These are phyloP conservation scores for Radopholus similis DNA, from an alignment of 1,140 invertebrate genomes.

Conservation along the genomic window DNA sequence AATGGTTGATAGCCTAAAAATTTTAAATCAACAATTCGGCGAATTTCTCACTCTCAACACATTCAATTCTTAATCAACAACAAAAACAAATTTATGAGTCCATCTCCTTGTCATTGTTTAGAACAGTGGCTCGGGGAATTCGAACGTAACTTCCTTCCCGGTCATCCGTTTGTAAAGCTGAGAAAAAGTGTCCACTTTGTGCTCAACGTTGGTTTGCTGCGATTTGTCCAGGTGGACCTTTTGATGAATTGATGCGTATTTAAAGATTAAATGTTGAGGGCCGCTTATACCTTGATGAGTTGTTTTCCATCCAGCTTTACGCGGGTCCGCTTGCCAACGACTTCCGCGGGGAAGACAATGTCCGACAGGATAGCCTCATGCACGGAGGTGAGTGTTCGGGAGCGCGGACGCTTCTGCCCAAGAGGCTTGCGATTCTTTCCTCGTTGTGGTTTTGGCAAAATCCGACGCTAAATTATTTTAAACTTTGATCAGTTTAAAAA, in stretches of 20 bases:
- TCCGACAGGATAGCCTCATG: conserved; percentile 95
- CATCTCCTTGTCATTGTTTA: conserved; percentile 54
- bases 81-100: conserved; percentile 1
- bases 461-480: conserved; percentile 74
- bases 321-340: conserved; percentile 94
- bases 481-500: not conserved
- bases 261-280: conserved; percentile 2
- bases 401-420: conserved; percentile 94
- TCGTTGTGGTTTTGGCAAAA: conserved; percentile 91
- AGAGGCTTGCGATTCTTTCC: conserved; percentile 81
- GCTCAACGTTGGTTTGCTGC: conserved; percentile 97
- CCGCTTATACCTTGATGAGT: conserved; percentile 75
- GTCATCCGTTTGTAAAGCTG: conserved; percentile 98
- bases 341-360: conserved; percentile 96
- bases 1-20: not conserved
- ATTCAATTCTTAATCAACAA: conserved; percentile 3
- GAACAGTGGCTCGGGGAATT: conserved; percentile 87
- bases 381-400: conserved; percentile 89
- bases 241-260: not conserved
- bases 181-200: conserved; percentile 96
- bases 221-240: conserved; percentile 91
- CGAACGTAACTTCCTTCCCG: conserved; percentile 94
- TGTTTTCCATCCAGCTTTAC: conserved; percentile 90
- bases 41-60: not conserved
- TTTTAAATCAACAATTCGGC: not conserved